Evolutionary conservation across 2,797 vertebrate genomes (phyloP).

Genomic region (Mergus octosetaceus): DNA sequence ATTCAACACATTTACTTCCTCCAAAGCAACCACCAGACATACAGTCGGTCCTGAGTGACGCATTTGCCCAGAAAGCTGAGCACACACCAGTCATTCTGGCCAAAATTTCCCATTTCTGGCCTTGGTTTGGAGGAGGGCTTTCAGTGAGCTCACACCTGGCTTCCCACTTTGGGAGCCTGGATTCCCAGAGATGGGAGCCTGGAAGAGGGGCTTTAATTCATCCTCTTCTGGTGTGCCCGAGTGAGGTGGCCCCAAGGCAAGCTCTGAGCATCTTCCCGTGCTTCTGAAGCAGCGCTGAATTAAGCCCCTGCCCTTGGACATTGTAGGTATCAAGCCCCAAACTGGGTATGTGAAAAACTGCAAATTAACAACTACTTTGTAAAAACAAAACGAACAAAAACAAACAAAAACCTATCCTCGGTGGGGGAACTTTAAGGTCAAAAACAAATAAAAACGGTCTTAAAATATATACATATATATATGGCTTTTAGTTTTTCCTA

Average conservation of each 20-base stretch:
- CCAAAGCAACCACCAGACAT: background rate
- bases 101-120: background rate
- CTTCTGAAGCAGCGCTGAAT: background rate
- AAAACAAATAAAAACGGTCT: constrained; percentile 19
- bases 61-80: background rate
- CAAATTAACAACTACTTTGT: background rate
- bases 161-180: background rate
- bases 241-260: background rate
- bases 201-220: background rate
- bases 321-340: background rate
- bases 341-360: background rate
- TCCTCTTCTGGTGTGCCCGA: background rate
- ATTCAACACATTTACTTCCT: background rate
- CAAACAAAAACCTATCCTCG: background rate
- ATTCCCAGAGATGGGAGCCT: background rate
- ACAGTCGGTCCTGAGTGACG: background rate
- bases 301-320: background rate
- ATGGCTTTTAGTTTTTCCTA: constrained; percentile 63
- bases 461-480: constrained; percentile 68
- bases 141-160: background rate
- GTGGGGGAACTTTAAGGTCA: background rate
- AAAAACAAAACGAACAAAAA: background rate
- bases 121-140: background rate
- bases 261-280: background rate
- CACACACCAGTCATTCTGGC: background rate